phyloP scores from a whole-genome alignment of 2,888 invertebrate species.

The Acronicta leporina region DNA sequence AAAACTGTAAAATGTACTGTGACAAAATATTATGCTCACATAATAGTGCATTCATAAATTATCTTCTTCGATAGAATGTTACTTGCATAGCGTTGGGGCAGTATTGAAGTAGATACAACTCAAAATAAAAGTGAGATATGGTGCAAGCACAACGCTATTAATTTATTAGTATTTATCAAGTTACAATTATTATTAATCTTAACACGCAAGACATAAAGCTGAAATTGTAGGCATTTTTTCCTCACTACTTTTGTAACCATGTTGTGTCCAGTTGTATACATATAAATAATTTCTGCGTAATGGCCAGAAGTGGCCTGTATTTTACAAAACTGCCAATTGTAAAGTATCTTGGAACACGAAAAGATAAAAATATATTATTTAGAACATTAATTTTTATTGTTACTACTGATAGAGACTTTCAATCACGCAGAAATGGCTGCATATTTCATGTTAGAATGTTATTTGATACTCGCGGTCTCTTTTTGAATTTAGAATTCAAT shows the following conservation, averaged over 20 bases:
- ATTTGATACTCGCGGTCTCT: constrained; percentile 28
- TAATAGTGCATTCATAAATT: too few relatives aligned
- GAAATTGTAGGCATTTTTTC: constrained; percentile 1
- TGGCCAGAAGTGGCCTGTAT: constrained; percentile 35
- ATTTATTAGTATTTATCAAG: constrained; percentile 50
- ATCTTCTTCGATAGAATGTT: too few relatives aligned
- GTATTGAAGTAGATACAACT: too few relatives aligned
- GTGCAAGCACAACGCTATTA: constrained; percentile 27
- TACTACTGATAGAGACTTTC: constrained; percentile 42
- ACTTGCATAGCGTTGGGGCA: too few relatives aligned
- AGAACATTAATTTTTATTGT: constrained; percentile 52
- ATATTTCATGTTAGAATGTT: constrained; percentile 31
- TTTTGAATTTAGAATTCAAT: constrained; percentile 20
- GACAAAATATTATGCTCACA: too few relatives aligned
- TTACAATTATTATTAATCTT: constrained; percentile 24
- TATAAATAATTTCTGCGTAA: constrained; percentile 49
- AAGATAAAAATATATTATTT: constrained; percentile 53
- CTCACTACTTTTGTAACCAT: constrained; percentile 29
- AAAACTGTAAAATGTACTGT: too few relatives aligned
- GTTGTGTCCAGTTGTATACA: constrained; percentile 46
- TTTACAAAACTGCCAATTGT: constrained; percentile 53
- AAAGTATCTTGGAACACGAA: constrained; percentile 54
- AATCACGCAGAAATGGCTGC: constrained; percentile 27
- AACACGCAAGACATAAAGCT: not conserved
- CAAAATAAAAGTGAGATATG: constrained; percentile 29